phyloP scores from a whole-genome alignment of 2,888 invertebrate species.

The Drosophila birchii region DNA sequence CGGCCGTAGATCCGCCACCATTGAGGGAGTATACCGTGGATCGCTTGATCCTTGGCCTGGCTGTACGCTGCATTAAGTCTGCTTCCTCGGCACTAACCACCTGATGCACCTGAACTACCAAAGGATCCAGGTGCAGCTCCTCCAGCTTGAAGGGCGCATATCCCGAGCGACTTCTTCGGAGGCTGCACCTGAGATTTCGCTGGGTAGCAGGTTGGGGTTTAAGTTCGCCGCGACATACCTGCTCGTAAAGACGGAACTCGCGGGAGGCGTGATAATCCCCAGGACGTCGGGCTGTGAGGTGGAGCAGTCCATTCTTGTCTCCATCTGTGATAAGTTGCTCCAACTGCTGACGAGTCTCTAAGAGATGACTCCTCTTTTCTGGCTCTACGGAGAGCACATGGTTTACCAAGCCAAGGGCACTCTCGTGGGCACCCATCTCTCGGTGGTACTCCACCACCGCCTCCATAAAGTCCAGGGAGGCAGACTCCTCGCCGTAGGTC shows the following conservation, averaged over 20 bases:
- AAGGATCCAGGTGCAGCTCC: conserved; percentile 85
- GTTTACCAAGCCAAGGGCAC: conserved; percentile 93
- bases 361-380: conserved; percentile 90
- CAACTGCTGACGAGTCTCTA: conserved; percentile 94
- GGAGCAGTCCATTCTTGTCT: conserved; percentile 68
- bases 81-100: conserved; percentile 86
- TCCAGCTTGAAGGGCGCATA: conserved; percentile 85
- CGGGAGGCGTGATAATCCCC: conserved; percentile 62
- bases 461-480: conserved; percentile 78
- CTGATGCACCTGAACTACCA: conserved; percentile 86
- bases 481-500: conserved; percentile 61
- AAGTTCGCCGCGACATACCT: conserved; percentile 78
- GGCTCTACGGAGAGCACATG: conserved; percentile 92
- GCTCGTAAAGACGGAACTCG: conserved; percentile 85
- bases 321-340: conserved; percentile 89
- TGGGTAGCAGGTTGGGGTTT: conserved; percentile 40
- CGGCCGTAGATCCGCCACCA: conserved; percentile 91
- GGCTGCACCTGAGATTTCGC: conserved; percentile 66
- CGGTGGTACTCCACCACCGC: conserved; percentile 74
- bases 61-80: conserved; percentile 85
- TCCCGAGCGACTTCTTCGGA: conserved; percentile 8
- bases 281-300: conserved; percentile 51
- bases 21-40: conserved; percentile 89
- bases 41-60: conserved; percentile 85
- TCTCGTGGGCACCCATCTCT: conserved; percentile 87